Base-by-base conservation (phyloP, 2,888 invertebrate genomes). In the Eupithecia pulchellata region DNA sequence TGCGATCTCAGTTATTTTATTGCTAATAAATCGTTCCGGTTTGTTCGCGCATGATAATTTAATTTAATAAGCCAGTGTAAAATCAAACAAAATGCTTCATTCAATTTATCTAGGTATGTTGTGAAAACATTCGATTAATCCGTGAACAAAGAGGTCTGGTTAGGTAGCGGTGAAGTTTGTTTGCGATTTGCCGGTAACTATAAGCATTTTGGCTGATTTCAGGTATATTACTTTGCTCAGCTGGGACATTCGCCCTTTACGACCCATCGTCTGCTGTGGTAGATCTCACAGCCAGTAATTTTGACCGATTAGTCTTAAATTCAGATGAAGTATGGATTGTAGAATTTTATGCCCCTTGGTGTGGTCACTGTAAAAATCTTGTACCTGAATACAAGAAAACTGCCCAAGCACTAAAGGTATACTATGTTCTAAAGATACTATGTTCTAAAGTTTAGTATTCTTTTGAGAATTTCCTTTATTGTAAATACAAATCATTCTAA, bases 331-430 rank as follows among this genome's bases (percentile, higher is more conserved):
- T 99, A 30, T 99, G 99, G 99, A 92, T 99, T 71, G 98, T 99
- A 1, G 99, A 99, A 86, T 99, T 98, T 91, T 99, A 95, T 89
- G 99, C 99, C 0, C 99, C 99, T 0, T 99, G 99, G 99, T 99
- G 98, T 89, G 98, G 98, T 14, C 98, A 98, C 85, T 98, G 99
- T 90, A 96, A 99, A 89, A 96, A 95, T 74, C 94, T 99, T 58
- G 98, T 97, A 58, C 97, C 99, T 1, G 99, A 99, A 86, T 99
- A 99, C 92, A 96, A 97, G 75, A 99, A 99, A 93, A 97, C 98
- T 65, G 99, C 99, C 1, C 96, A 95, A 77, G 99, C 98, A 0
- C 92, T 99, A 0, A 99, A 98, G 96, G 98, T 97, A 72, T 6
- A 8, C 6, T 29, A 29, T 57, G 20, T 6, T 63, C 25, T 60